A percentile compares a stretch with the other conserved stretches of the same genome.
Evolutionary conservation across 2,888 invertebrate species (phyloP).

Genomic region (Arrhopalites spinosus): DNA sequence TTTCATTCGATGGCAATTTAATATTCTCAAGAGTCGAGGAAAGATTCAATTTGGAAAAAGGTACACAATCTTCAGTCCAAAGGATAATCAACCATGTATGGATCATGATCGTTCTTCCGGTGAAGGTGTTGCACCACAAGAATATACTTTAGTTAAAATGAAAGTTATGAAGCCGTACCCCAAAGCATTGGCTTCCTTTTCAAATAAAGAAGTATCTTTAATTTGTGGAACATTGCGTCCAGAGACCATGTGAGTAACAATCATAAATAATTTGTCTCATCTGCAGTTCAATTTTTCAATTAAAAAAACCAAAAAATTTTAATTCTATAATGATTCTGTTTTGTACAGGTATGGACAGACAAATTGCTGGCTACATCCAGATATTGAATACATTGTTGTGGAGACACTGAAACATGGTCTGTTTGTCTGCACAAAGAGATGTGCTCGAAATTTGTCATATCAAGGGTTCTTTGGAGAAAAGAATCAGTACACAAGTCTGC

Average conservation of each 20-base stretch:
- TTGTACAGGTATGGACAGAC: constrained; percentile 80
- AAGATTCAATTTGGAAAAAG: constrained; percentile 97
- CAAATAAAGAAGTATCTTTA: constrained; percentile 68
- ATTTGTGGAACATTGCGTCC: constrained; percentile 98
- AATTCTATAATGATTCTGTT: too few species aligned
- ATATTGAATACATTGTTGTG: constrained; percentile 90
- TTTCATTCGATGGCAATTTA: constrained; percentile 96
- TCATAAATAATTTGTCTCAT: neutral
- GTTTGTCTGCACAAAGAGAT: constrained; percentile 83
- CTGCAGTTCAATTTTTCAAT: too few species aligned
- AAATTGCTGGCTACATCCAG: constrained; percentile 97
- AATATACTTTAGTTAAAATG: constrained; percentile 96
- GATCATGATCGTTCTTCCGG: constrained; percentile 96
- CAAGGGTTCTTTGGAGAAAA: constrained; percentile 85
- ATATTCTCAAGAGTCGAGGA: constrained; percentile 79
- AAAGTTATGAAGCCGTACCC: constrained; percentile 77
- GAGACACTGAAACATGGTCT: constrained; percentile 73
- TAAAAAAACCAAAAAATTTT: too few species aligned
- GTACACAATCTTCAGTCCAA: constrained; percentile 93
- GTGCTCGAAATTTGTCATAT: constrained; percentile 94
- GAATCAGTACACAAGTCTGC: constrained; percentile 75
- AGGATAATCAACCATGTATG: constrained; percentile 99
- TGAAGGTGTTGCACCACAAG: constrained; percentile 97
- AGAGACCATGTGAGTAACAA: constrained; percentile 83
- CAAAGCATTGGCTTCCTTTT: constrained; percentile 62